Evolutionary conservation across 2,888 invertebrate species (phyloP).

Genomic region (Drosophila helvetica): DNA sequence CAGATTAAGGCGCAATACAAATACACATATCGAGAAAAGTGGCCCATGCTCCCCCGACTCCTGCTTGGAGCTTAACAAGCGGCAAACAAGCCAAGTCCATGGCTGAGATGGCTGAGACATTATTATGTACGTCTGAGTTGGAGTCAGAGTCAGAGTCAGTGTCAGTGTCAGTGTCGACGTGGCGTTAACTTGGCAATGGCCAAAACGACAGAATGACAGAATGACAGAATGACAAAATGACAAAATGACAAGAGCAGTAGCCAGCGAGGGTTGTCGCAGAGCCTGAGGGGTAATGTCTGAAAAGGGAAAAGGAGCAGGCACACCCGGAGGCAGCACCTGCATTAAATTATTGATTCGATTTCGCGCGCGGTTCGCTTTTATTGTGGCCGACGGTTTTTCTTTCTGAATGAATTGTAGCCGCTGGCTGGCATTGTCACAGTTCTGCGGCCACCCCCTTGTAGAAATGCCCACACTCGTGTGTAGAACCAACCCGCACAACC

Average conservation of each 20-base stretch:
- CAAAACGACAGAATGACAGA: constrained; percentile 20
- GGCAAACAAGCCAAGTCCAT: constrained; percentile 54
- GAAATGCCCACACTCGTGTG: neutral
- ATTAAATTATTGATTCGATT: constrained; percentile 78
- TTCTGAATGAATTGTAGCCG: constrained; percentile 48
- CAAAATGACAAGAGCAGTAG: constrained; percentile 59
- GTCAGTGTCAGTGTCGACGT: constrained; percentile 43
- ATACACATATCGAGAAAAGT: neutral
- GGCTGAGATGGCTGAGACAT: constrained; percentile 51
- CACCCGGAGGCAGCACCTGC: constrained; percentile 49
- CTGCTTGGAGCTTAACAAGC: constrained; percentile 47
- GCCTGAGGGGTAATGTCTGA: constrained; percentile 3
- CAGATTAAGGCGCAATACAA: neutral
- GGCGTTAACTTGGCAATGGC: constrained; percentile 59
- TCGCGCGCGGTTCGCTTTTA: constrained; percentile 72
- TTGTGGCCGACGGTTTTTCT: constrained; percentile 56
- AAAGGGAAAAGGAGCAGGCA: constrained; percentile 24
- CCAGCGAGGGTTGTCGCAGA: neutral
- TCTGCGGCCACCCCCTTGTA: constrained; percentile 38
- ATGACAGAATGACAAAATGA: constrained; percentile 2
- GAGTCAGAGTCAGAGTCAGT: constrained; percentile 24
- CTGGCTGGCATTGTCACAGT: constrained; percentile 54
- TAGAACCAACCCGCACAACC: neutral
- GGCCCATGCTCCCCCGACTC: neutral
- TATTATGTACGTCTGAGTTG: constrained; percentile 51